A percentile compares a stretch with the other conserved stretches of the same genome.
phyloP scores from a whole-genome alignment of 2,113 vertebrate species.

The Struthio camelus region DNA sequence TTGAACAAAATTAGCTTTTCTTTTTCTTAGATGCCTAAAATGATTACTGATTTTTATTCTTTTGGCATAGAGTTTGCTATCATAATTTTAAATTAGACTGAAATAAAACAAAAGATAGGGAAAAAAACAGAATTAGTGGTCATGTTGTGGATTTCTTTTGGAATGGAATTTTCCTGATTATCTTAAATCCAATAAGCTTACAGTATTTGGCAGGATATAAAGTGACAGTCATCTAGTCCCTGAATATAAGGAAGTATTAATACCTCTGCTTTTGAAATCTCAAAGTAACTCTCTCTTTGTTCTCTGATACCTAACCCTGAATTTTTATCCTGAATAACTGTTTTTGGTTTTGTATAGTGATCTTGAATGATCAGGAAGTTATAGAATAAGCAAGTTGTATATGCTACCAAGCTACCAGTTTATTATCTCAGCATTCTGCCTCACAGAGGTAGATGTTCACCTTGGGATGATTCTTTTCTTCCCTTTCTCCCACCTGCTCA shows the following conservation, averaged over 20 bases:
- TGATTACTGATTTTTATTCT: not conserved
- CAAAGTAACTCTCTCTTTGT: not conserved
- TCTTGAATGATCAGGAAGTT: not conserved
- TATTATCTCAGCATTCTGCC: not conserved
- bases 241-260: not conserved
- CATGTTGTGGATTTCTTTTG: not conserved
- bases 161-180: not conserved
- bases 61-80: not conserved
- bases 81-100: not conserved
- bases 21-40: not conserved
- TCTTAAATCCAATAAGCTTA: not conserved
- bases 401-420: not conserved
- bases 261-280: not conserved
- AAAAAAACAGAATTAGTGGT: not conserved
- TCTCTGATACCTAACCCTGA: not conserved
- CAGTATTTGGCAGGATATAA: not conserved
- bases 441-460: not conserved
- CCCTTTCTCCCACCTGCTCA: not conserved
- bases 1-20: not conserved
- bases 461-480: not conserved
- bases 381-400: not conserved
- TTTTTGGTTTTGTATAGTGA: not conserved
- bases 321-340: not conserved
- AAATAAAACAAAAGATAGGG: not conserved
- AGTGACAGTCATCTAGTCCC: not conserved